A percentile compares a stretch with the other conserved stretches of the same genome.
Evolutionary conservation across 1,140 invertebrate genomes (phyloP).

Genomic region (Brachionus paranguensis): DNA sequence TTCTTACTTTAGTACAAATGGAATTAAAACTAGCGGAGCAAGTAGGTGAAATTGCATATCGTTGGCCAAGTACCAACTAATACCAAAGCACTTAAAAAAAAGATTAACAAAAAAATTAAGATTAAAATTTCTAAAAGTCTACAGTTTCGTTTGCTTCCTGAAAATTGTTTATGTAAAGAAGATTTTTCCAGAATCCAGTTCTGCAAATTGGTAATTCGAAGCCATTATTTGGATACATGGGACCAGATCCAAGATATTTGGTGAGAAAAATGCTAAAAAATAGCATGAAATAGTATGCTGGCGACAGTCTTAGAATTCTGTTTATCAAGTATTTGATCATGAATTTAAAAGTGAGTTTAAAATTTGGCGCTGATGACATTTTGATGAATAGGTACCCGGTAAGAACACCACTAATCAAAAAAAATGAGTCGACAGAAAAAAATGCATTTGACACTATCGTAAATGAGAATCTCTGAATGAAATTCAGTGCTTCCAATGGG

Average conservation of each 20-base stretch:
- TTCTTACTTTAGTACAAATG: constrained; percentile 39
- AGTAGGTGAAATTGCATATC: constrained; percentile 72
- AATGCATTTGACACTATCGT: constrained; percentile 24
- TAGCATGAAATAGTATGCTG: constrained; percentile 9
- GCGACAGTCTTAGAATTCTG: constrained; percentile 3
- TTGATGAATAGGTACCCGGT: constrained; percentile 6
- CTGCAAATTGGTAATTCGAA: background rate
- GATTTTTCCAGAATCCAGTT: background rate
- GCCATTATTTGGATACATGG: constrained; percentile 11
- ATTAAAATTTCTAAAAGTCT: background rate
- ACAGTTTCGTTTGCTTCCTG: constrained; percentile 57
- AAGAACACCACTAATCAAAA: constrained; percentile 12
- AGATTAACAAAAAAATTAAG: background rate
- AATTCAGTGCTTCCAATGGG: background rate
- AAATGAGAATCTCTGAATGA: background rate
- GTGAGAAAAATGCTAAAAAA: constrained; percentile 12
- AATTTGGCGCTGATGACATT: background rate
- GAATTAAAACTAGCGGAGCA: constrained; percentile 61
- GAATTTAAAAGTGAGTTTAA: background rate
- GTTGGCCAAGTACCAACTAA: constrained; percentile 72
- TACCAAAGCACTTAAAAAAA: constrained; percentile 60
- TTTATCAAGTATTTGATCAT: background rate
- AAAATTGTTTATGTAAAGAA: constrained; percentile 60
- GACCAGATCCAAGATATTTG: constrained; percentile 5
- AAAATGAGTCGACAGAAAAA: constrained; percentile 35